Evolutionary conservation across 2,888 invertebrate genomes (phyloP), one percentile per base, ranked within the genome.

Genomic region (Amphiduros pacificus): DNA sequence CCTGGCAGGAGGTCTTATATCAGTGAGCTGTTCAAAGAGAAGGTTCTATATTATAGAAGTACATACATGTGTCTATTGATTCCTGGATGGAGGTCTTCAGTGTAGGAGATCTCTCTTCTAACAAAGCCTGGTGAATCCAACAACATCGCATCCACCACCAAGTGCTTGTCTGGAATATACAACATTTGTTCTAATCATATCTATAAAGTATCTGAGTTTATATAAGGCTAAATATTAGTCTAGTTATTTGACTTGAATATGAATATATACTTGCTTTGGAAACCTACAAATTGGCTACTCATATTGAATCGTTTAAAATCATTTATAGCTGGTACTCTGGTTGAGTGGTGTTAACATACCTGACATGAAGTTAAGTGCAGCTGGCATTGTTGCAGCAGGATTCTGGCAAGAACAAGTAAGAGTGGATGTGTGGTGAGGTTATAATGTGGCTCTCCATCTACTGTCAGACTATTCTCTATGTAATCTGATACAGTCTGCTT

Each of bases 61-160:
- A n/a, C n/a, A n/a, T n/a, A n/a, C n/a, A n/a, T n/a, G n/a, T n/a
- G n/a, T n/a, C n/a, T n/a, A 36, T 36, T 36, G 17, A 36, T 36
- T 36, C 11, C 36, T 36, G 17, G 36, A 74, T 62, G 29, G 69
- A 65, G 31, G 71, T 68, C 62, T 79, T 76, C 20, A 84, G 60
- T 14, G 74, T 70, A 24, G 77, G 88, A 44, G 91, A 89, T 64
- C 87, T 85, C 71, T 93, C 93, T 71, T 92, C 91, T 17, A 94
- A 78, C 32, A 89, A 82, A 70, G 87, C 85, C 78, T 94, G 94
- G 77, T 93, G 92, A 9, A 90, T 79, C 52, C 88, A 86, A 71
- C 90, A 85, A 58, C 88, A 85, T 71, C 94, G 87, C 74, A 93
- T 85, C 67, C 87, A 83, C 94, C 93, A 93, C 90, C 89, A 90